A percentile compares a stretch with the other conserved stretches of the same genome.
Evolutionary conservation across 2,113 vertebrate genomes (phyloP).

Genomic region (Apodemus speciosus): DNA sequence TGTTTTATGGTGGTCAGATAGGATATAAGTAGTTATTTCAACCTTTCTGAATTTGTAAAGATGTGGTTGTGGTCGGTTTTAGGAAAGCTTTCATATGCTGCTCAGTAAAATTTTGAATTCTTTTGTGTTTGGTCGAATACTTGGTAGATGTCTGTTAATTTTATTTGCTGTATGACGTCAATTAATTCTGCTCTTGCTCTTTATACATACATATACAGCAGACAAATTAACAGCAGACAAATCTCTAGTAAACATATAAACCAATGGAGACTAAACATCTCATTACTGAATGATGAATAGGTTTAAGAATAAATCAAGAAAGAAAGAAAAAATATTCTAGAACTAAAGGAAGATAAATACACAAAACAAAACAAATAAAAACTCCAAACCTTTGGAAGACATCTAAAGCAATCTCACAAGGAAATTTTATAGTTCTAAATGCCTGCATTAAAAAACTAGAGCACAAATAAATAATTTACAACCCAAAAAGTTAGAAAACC

Average conservation of each 20-base stretch:
- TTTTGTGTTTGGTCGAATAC: not conserved
- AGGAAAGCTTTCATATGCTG: not conserved
- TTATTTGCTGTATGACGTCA: not conserved
- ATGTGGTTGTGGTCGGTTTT: not conserved
- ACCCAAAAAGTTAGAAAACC: not conserved
- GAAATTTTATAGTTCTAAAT: not conserved
- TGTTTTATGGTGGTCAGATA: not conserved
- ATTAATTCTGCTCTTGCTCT: not conserved
- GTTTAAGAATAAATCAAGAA: not conserved
- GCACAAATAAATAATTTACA: not conserved
- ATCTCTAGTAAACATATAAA: not conserved
- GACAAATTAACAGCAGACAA: too few species aligned
- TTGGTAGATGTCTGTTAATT: not conserved
- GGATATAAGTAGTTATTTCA: not conserved
- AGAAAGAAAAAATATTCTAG: not conserved
- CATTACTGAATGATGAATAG: not conserved
- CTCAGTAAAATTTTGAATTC: not conserved
- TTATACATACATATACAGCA: not conserved
- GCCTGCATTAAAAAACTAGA: not conserved
- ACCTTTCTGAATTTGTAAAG: not conserved
- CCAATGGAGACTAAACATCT: not conserved
- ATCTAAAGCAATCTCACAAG: not conserved
- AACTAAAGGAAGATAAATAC: not conserved
- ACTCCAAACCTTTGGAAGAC: not conserved
- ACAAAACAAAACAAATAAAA: not conserved